A percentile compares a stretch with the other conserved stretches of the same genome.
Evolutionary conservation across 2,113 vertebrate genomes (phyloP).

Genomic region (Tychaedon coryphoeus): DNA sequence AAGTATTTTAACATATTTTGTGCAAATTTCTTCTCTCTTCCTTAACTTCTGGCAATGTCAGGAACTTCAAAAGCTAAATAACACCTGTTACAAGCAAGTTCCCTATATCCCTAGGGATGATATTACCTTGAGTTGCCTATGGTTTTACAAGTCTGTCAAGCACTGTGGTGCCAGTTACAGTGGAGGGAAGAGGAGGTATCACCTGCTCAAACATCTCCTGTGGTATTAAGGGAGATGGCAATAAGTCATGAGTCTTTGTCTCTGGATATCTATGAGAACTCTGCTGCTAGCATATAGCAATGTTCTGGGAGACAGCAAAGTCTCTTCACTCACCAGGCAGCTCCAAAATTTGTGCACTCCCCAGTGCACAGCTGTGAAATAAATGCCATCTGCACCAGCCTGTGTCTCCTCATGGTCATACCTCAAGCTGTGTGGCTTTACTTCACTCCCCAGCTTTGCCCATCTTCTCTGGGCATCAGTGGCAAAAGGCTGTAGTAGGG

Average conservation of each 20-base stretch:
- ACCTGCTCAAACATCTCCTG: neutral
- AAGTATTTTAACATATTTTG: neutral
- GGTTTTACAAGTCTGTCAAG: neutral
- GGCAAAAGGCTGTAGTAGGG: neutral
- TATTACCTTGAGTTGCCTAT: neutral
- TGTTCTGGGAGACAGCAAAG: neutral
- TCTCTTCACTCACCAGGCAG: neutral
- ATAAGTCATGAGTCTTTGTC: neutral
- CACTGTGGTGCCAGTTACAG: neutral
- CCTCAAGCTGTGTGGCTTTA: neutral
- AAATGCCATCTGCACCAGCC: neutral
- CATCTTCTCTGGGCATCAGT: accelerated
- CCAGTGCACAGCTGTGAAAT: neutral
- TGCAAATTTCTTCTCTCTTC: neutral
- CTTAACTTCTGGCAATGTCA: neutral
- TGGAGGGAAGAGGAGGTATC: neutral
- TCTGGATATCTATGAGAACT: neutral
- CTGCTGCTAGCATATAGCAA: neutral
- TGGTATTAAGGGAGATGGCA: neutral
- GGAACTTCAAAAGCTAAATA: neutral
- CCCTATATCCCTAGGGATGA: neutral
- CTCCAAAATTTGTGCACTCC: neutral
- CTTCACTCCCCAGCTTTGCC: neutral
- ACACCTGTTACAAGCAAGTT: neutral
- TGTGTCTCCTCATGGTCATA: neutral